Conservation (phyloP, 1,140 invertebrate genomes). For the Dryas iulia region DNA sequence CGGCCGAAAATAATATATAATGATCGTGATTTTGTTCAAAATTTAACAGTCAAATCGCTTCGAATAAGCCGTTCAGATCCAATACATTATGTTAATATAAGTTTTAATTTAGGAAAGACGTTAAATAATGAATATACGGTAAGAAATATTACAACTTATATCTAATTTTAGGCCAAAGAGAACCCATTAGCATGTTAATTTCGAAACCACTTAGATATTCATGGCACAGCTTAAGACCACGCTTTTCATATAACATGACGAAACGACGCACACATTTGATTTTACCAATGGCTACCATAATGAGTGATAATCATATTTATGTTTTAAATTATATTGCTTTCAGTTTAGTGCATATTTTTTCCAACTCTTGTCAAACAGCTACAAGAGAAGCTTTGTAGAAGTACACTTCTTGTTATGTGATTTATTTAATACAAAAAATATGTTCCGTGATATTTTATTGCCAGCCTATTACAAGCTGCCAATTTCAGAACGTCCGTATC, state of each 20-base stretch:
- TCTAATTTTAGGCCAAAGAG: too few relatives aligned
- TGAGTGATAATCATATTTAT: too few relatives aligned
- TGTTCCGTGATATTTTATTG: not conserved
- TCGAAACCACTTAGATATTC: too few relatives aligned
- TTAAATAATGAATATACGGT: not conserved
- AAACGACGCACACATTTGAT: too few relatives aligned
- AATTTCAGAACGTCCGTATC: not conserved
- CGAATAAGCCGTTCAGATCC: not conserved
- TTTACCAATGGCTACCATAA: too few relatives aligned
- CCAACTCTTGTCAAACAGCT: slow-evolving; percentile 13
- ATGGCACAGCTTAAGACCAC: too few relatives aligned
- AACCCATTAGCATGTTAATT: too few relatives aligned
- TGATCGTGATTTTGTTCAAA: not conserved
- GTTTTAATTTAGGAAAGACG: not conserved
- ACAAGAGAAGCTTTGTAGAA: slow-evolving; percentile 15
- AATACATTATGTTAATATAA: not conserved
- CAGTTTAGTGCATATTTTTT: slow-evolving; percentile 7
- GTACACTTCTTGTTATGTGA: not conserved
- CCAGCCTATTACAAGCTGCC: not conserved
- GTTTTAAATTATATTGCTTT: not conserved
- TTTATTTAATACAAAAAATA: not conserved
- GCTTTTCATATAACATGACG: too few relatives aligned
- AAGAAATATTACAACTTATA: too few relatives aligned
- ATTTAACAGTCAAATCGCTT: not conserved
- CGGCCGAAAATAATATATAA: not conserved